Evolutionary conservation across 2,797 vertebrate species (phyloP).

Genomic region (Pempheris klunzingeri): DNA sequence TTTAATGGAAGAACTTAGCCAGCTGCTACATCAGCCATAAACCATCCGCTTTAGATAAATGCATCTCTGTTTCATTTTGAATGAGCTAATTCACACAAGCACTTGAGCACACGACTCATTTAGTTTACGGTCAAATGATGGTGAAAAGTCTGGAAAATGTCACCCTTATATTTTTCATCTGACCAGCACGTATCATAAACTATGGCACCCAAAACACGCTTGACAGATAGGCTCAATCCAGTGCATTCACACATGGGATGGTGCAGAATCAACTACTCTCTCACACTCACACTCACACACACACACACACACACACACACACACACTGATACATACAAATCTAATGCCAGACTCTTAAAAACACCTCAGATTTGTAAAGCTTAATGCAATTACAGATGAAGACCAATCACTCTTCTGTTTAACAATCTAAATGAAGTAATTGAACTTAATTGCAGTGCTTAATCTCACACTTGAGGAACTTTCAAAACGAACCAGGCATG

Average conservation of each 20-base stretch:
- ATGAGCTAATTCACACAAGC: slow-evolving; percentile 86
- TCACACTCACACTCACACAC: slow-evolving; percentile 46
- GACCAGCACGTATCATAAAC: slow-evolving; percentile 79
- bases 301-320: not conserved
- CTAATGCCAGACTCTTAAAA: not conserved
- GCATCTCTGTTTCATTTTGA: slow-evolving; percentile 85
- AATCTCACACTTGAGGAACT: not conserved
- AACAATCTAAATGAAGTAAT: not conserved
- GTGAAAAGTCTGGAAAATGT: slow-evolving; percentile 82
- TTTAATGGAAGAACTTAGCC: slow-evolving; percentile 84
- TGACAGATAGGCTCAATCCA: slow-evolving; percentile 71
- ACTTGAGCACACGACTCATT: slow-evolving; percentile 74
- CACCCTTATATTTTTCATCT: slow-evolving; percentile 79
- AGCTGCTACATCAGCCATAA: slow-evolving; percentile 81
- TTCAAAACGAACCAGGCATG: slow-evolving; percentile 8
- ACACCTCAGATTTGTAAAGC: not conserved
- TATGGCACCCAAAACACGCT: slow-evolving; percentile 39
- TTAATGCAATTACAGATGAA: not conserved
- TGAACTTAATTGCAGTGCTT: not conserved
- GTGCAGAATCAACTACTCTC: slow-evolving; percentile 33
- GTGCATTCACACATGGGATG: slow-evolving; percentile 48
- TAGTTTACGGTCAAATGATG: slow-evolving; percentile 77
- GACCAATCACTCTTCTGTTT: not conserved
- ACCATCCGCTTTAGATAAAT: slow-evolving; percentile 81
- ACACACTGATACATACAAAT: not conserved